phyloP scores from a whole-genome alignment of 1,140 invertebrate species.

The Spodoptera litura region DNA sequence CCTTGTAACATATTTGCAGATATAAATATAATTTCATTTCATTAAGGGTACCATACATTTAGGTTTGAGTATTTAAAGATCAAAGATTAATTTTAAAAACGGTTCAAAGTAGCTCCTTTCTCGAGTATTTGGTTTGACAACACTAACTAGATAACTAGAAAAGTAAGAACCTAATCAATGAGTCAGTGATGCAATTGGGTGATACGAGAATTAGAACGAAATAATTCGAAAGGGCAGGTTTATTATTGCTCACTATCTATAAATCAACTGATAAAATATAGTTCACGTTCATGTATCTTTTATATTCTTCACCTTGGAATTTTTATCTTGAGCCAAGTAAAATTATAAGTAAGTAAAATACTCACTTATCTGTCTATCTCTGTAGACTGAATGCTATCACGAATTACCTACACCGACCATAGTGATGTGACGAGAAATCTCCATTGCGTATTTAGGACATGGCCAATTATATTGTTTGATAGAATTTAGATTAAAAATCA shows the following conservation, averaged over 20 bases:
- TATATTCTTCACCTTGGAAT: slow-evolving; percentile 61
- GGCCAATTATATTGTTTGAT: slow-evolving; percentile 64
- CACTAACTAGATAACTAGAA: no score
- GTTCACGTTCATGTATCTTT: slow-evolving; percentile 36
- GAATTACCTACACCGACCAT: slow-evolving; percentile 23
- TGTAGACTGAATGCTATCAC: slow-evolving; percentile 50
- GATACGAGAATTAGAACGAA: no score
- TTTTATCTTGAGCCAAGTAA: slow-evolving; percentile 64
- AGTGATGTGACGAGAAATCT: slow-evolving; percentile 48
- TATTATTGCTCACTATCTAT: no score
- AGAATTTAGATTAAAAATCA: slow-evolving; percentile 51
- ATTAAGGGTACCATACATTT: no score
- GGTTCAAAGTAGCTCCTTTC: background rate
- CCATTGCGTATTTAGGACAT: slow-evolving; percentile 67
- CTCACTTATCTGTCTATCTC: slow-evolving; percentile 55
- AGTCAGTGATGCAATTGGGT: background rate
- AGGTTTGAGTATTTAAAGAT: no score
- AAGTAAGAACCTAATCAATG: background rate
- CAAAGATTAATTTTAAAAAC: no score
- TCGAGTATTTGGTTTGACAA: no score
- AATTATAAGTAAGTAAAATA: slow-evolving; percentile 54
- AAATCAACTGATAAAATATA: slow-evolving; percentile 14
- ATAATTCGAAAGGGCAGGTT: no score
- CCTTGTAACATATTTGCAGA: no score
- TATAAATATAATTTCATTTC: no score